Base-by-base conservation (phyloP, 1,140 invertebrate species). In the Rhagoletis pomonella region DNA sequence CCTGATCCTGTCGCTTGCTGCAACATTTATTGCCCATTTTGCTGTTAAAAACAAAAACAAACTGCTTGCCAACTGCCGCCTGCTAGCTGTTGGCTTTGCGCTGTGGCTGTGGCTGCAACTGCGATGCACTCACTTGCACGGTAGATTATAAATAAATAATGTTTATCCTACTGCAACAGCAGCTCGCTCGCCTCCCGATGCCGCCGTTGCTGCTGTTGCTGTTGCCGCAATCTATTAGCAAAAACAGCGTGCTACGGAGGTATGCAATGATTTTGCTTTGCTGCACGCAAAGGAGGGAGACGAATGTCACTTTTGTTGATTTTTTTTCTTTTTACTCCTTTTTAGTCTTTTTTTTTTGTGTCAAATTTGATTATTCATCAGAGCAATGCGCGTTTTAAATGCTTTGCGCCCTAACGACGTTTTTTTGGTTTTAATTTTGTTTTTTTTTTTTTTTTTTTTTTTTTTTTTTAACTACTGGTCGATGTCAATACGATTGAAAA, bases 1-100 rank as follows among this genome's bases (percentile, higher is more conserved):
- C 96, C 90, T 95, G 95, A 93, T 96, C 95, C 92, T 96, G 95
- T 89, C 95, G 95, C 93, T 96, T 96, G 93, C 95, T 96, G 93
- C 96, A 96, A 94, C 95, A 96, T 91, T 93, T 90, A 90, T 93
- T 93, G 90, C 92, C 92, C 92, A 93, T 92, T 87, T 60, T 89
- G 58, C 10, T 86, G 60, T 29, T 29, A 29, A 29, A 29, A 29
- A 29, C 29, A 29, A 29, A 29, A 29, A 29, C 0, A 29, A 1
- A 29, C 19, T 47, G n/a, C 17, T 50, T 69, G n/a, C 47, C n/a
- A n/a, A 44, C 39, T 29, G 59, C 81, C 44, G 42, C 67, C 47
- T 44, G 39, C 42, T 47, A 47, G 7, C 42, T 50, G 64, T 17
- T 10, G 4, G 64, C 42, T 65, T n/a, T 65, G n/a, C 9, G 42